phyloP scores from a whole-genome alignment of 2,888 invertebrate species.

The Hyposoter dolosus region DNA sequence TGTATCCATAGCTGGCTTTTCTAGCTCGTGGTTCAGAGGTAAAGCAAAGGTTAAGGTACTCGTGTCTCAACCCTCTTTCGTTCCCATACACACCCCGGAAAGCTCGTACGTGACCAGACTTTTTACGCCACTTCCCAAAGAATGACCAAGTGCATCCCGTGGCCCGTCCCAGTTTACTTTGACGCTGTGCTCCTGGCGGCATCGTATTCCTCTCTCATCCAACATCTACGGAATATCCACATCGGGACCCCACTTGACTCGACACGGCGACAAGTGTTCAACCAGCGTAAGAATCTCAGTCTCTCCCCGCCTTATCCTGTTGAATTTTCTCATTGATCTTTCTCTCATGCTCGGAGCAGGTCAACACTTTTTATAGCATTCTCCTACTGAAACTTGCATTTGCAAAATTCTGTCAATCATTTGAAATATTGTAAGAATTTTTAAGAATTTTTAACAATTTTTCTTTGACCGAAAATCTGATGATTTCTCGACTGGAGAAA shows the following conservation, averaged over 20 bases:
- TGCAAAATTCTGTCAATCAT: background rate
- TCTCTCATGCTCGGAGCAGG: slow-evolving; percentile 35
- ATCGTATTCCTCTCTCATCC: slow-evolving; percentile 69
- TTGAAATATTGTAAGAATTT: too few species aligned
- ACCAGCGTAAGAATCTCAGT: slow-evolving; percentile 54
- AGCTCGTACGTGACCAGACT: slow-evolving; percentile 81
- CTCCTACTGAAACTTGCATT: slow-evolving; percentile 8
- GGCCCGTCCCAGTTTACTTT: slow-evolving; percentile 75
- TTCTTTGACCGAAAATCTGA: background rate
- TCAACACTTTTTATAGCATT: slow-evolving; percentile 40
- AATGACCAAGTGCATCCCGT: slow-evolving; percentile 78
- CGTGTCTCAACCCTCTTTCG: slow-evolving; percentile 76
- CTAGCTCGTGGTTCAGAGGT: slow-evolving; percentile 63
- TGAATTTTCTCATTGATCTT: slow-evolving; percentile 35
- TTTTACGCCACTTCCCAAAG: slow-evolving; percentile 77
- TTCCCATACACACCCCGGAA: slow-evolving; percentile 67
- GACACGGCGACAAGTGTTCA: slow-evolving; percentile 54
- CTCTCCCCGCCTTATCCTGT: slow-evolving; percentile 1
- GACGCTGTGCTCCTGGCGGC: slow-evolving; percentile 75
- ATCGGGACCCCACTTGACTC: slow-evolving; percentile 43
- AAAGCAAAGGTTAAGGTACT: slow-evolving; percentile 82
- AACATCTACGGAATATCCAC: slow-evolving; percentile 50
- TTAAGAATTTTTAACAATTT: too few species aligned
- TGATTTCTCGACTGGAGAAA: background rate
- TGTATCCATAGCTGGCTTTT: slow-evolving; percentile 58